Base-by-base conservation (phyloP, 2,888 invertebrate genomes). In the Caenorhabditis sp. region DNA sequence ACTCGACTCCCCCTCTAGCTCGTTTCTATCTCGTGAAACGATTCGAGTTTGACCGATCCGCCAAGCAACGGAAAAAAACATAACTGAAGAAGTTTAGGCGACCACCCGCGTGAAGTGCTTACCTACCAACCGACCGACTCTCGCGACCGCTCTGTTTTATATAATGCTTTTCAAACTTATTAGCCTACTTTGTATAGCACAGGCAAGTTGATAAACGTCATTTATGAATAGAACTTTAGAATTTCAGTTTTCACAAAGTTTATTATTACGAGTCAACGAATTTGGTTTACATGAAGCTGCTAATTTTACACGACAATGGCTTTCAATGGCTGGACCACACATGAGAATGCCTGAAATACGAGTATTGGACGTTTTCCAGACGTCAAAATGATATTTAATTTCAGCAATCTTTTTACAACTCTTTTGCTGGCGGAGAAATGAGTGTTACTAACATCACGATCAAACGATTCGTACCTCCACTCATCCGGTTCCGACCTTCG, bases 301-400 rank as follows among this genome's bases (percentile, higher is more conserved):
- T 13, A 84, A 85, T 26, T 86, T 85, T 70, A 87, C 87, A 11
- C 75, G 86, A 58, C 85, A 85, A 74, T 87, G 87, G 87, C 83
- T 87, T 46, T 72, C 80, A 7, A 78, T 82, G 79, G 84, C 85
- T 8, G 78, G 86, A 48, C 80, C 83, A 5, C 83, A 84, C 35
- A 78, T 85, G 77, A 80, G 80, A 79, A 75, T 86, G 48, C 86
- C 86, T 7, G 79, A 80, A 41, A 77, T 82, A 32, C 74, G 68
- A 72, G 84, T 83, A 17, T n/a, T 27, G 26, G 2, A 15, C n/a
- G n/a, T 1, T 35, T 37, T 53, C 20, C 17, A 32, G 13, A 20
- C 15, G 41, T 7, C 8, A 15, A 9, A 9, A 2, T 61, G 8
- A 24, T 24, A 9, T 30, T 13, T 24, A 27, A n/a, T 66, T 80